Percentiles rank a stretch among this genome's conserved stretches.
Conservation (phyloP, 2,797 vertebrate species). For the Sebastes taczanowskii region DNA sequence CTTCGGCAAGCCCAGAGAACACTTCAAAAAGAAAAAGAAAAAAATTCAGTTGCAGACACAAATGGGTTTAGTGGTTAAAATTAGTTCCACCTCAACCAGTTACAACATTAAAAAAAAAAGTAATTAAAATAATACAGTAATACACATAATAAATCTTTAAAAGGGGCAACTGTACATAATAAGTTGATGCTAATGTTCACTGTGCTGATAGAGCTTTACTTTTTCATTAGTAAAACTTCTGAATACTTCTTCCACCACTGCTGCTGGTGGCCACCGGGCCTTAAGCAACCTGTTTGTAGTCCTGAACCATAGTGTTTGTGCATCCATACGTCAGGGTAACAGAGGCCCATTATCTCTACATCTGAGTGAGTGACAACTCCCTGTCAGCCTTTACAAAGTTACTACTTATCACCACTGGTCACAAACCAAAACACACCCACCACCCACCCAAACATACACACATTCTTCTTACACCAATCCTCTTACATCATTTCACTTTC, state of each 20-base stretch:
- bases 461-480: background rate
- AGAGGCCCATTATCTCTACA: constrained; percentile 7
- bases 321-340: background rate
- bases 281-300: background rate
- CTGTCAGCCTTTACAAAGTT: background rate
- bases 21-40: too few species aligned
- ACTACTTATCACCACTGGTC: constrained; percentile 24
- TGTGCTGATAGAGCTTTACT: background rate
- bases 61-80: background rate
- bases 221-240: too few species aligned
- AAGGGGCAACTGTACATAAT: background rate
- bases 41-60: too few species aligned
- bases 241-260: background rate
- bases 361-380: constrained; percentile 35
- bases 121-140: background rate
- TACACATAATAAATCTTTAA: background rate
- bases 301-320: background rate
- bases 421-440: background rate
- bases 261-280: background rate
- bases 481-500: background rate
- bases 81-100: background rate
- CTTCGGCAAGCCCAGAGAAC: too few species aligned
- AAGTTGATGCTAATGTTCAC: background rate
- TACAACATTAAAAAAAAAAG: background rate
- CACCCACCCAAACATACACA: background rate